phyloP scores from a whole-genome alignment of 2,113 vertebrate species.

The Bufo gargarizans region DNA sequence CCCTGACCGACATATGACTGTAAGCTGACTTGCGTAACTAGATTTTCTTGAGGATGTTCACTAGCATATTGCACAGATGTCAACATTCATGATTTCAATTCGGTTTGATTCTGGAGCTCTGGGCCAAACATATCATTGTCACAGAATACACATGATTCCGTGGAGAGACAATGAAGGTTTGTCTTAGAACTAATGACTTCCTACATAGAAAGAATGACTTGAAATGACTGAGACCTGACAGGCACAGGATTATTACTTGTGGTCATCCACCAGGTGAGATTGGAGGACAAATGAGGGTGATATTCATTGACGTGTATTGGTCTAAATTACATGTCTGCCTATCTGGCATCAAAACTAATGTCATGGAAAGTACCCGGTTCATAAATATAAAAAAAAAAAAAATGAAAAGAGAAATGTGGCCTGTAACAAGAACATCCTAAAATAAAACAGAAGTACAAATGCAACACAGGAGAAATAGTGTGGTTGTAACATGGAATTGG shows the following conservation, averaged over 20 bases:
- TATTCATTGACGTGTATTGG: constrained; percentile 42
- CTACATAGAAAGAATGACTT: constrained; percentile 33
- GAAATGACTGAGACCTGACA: constrained; percentile 39
- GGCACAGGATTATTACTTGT: neutral
- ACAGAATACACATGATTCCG: constrained; percentile 28
- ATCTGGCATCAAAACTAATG: constrained; percentile 17
- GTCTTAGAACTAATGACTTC: constrained; percentile 36
- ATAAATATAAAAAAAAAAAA: constrained; percentile 5
- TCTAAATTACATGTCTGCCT: constrained; percentile 32
- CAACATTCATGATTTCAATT: constrained; percentile 48
- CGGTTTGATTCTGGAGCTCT: constrained; percentile 47
- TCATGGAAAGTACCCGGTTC: constrained; percentile 1
- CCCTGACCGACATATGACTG: neutral
- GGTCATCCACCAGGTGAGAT: constrained; percentile 28
- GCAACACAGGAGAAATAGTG: neutral
- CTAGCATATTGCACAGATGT: constrained; percentile 52
- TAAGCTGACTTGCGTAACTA: constrained; percentile 38
- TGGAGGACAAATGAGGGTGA: constrained; percentile 28
- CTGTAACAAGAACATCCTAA: neutral
- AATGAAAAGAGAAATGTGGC: neutral
- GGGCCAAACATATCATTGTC: constrained; percentile 52
- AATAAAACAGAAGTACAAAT: constrained; percentile 4
- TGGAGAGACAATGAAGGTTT: constrained; percentile 28
- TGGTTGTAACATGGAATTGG: neutral
- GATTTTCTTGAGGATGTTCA: constrained; percentile 48